Percentiles rank a stretch among this genome's conserved stretches.
phyloP scores from a whole-genome alignment of 1,140 invertebrate species.

The Brachionus koreanus region DNA sequence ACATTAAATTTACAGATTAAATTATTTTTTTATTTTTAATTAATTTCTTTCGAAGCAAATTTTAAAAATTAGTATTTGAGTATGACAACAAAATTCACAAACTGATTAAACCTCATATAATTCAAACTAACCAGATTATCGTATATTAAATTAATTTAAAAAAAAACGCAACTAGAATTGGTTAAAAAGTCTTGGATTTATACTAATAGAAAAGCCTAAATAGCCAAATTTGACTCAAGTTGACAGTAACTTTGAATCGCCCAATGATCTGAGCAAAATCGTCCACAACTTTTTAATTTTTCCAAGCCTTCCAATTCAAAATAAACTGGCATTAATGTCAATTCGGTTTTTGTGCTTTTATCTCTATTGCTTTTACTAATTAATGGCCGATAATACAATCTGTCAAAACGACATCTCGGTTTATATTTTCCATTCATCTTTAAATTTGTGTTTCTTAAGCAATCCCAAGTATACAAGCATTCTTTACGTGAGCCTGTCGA shows the following conservation, averaged over 20 bases:
- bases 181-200: background rate
- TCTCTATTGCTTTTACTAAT: conserved; percentile 37
- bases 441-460: conserved; percentile 46
- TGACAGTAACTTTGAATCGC: conserved; percentile 57
- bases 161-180: background rate
- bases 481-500: conserved; percentile 61
- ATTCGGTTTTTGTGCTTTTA: background rate
- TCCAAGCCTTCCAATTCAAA: conserved; percentile 65
- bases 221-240: background rate
- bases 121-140: too few relatives aligned
- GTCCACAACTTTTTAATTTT: conserved; percentile 59
- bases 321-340: conserved; percentile 57
- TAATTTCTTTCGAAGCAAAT: too few relatives aligned
- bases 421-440: conserved; percentile 56
- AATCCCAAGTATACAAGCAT: conserved; percentile 64
- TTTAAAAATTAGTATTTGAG: too few relatives aligned
- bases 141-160: background rate
- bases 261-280: conserved; percentile 67
- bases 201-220: background rate
- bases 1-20: too few relatives aligned
- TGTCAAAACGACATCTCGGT: conserved; percentile 63
- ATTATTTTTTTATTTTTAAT: too few relatives aligned
- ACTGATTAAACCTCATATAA: too few relatives aligned
- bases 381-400: conserved; percentile 60
- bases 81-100: too few relatives aligned